Percentiles rank a stretch among this genome's conserved stretches.
phyloP scores from a whole-genome alignment of 2,888 invertebrate genomes.

The Mesorhabditis spiculigera region DNA sequence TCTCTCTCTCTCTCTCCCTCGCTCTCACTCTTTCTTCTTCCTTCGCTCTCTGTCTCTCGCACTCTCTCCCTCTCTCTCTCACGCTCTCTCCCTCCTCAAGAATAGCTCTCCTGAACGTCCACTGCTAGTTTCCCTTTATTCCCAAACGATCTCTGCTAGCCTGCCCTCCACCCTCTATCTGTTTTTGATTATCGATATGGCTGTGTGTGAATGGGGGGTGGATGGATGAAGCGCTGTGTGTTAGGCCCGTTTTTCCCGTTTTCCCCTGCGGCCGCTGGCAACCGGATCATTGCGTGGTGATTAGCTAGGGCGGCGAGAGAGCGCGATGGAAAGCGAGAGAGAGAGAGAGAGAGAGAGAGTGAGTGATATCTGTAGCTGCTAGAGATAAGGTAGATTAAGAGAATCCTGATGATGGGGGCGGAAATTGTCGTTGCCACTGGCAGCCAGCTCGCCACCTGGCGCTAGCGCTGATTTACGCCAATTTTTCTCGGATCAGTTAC shows the following conservation, averaged over 20 bases:
- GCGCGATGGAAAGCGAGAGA: neutral
- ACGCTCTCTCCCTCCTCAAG: slow-evolving; percentile 10
- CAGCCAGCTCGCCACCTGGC: neutral
- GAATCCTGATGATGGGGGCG: slow-evolving; percentile 5
- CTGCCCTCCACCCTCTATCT: slow-evolving; percentile 16
- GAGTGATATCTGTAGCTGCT: neutral
- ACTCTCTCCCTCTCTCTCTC: slow-evolving; percentile 9
- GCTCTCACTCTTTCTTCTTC: slow-evolving; percentile 7
- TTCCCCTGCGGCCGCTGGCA: too few relatives aligned
- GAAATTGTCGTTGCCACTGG: neutral
- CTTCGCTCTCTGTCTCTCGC: slow-evolving; percentile 14
- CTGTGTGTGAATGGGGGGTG: neutral
- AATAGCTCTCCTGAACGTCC: neutral
- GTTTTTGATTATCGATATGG: slow-evolving; percentile 9
- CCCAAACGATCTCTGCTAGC: neutral
- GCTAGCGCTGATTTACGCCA: neutral
- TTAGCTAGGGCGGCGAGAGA: neutral
- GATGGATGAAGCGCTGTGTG: neutral
- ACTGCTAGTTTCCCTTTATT: neutral
- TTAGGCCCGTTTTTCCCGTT: slow-evolving; percentile 1
- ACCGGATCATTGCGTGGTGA: slow-evolving; percentile 11
- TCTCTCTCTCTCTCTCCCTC: slow-evolving; percentile 9
- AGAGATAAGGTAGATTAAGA: slow-evolving; percentile 1
- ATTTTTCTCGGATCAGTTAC: neutral
- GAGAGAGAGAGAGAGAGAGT: slow-evolving; percentile 12